Base-by-base conservation (phyloP, 1,140 invertebrate genomes). In the Cotesia chilonis region DNA sequence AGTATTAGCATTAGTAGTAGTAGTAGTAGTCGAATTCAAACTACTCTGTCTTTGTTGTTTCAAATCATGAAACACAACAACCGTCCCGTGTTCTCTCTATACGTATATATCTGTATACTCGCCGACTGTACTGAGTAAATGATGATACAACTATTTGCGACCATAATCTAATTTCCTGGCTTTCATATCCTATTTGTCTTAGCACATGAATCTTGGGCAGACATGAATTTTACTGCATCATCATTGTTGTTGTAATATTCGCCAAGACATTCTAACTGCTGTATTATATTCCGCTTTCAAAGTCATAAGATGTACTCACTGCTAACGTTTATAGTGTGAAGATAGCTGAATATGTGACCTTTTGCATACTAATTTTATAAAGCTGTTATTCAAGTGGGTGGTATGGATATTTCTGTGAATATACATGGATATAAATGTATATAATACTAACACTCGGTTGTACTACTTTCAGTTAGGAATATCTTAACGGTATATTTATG, bases 41-140 rank as follows among this genome's bases (percentile, higher is more conserved):
- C 10, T 63, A 38, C 10, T 47, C n/a, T 17, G 4, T 38, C 41
- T 47, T 41, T 70, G 68, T 70, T 70, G 68, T 70, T 7, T 70
- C 68, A 60, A 63, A 54, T 55, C 65, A 54, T 67, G 7, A 28
- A 17, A 47, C 41, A 47, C 41, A 47, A 6, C 41, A 47, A 47
- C 41, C 10, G 10, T 7, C 41, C 41, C 10, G 10, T 47, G 6
- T 47, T 47, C 41, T 47, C 41, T 7, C 7, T 3, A 7, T 7
- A 47, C 41, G 10, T 47, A 47, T 28, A 28, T n/a, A 52, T 52
- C n/a, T 52, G 7, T 52, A 52, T 4, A 28, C 28, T 28, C 28
- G 28, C 17, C 9, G 9, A 10, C 57, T 59, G 41, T 20, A 4
- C 57, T 59, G 57, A 5, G 57, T 59, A 59, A 59, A 59, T 20